phyloP scores from a whole-genome alignment of 2,888 invertebrate species.

The Tachina fera region DNA sequence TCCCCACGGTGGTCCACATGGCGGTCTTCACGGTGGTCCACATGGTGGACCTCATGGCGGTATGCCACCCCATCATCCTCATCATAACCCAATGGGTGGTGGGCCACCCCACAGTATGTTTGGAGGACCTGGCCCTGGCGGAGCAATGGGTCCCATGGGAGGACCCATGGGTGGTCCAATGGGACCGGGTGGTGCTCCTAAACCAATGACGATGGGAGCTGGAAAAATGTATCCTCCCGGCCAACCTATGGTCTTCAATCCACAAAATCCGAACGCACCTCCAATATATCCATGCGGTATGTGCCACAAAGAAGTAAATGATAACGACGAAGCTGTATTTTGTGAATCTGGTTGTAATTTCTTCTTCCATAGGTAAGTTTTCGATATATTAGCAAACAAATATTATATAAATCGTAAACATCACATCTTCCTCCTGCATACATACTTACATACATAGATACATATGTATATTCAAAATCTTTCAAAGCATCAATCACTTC shows the following conservation, averaged over 20 bases:
- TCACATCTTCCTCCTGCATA: neutral
- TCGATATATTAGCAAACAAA: slow-evolving; percentile 16
- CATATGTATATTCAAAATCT: neutral
- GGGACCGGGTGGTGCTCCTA: slow-evolving; percentile 85
- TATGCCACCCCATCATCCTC: slow-evolving; percentile 75
- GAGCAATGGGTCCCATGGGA: slow-evolving; percentile 84
- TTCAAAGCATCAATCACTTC: neutral
- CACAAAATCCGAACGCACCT: slow-evolving; percentile 98
- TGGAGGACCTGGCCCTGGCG: slow-evolving; percentile 74
- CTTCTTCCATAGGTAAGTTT: slow-evolving; percentile 96
- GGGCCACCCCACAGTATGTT: slow-evolving; percentile 76
- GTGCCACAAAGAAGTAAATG: slow-evolving; percentile 99
- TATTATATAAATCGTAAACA: slow-evolving; percentile 24
- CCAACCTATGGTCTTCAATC: slow-evolving; percentile 98
- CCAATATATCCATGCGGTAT: slow-evolving; percentile 99
- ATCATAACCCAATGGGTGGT: slow-evolving; percentile 79
- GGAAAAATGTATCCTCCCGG: slow-evolving; percentile 96
- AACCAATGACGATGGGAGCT: slow-evolving; percentile 95
- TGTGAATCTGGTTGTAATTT: slow-evolving; percentile 99
- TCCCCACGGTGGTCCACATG: slow-evolving; percentile 78
- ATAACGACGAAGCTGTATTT: slow-evolving; percentile 98
- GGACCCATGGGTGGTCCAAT: slow-evolving; percentile 83
- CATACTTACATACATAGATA: neutral
- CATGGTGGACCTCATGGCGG: slow-evolving; percentile 72
- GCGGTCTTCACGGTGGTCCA: slow-evolving; percentile 81